Conservation (phyloP, 2,888 invertebrate genomes). For the Spilarctia lutea region DNA sequence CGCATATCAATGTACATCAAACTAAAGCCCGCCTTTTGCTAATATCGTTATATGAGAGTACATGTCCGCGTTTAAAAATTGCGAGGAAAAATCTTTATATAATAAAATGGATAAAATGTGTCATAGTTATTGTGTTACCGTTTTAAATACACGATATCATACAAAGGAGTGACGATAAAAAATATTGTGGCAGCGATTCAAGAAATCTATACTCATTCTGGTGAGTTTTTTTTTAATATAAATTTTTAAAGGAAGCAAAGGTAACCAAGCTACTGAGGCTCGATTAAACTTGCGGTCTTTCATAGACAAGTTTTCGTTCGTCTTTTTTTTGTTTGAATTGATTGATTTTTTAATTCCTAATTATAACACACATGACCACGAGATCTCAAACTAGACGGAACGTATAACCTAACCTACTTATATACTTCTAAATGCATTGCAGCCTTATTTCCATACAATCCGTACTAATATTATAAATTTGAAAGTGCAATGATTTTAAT, state of each 20-base stretch:
- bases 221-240: background rate
- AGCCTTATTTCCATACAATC: too few relatives aligned
- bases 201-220: background rate
- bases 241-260: background rate
- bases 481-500: too few relatives aligned
- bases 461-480: too few relatives aligned
- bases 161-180: background rate
- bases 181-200: background rate
- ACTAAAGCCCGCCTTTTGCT: background rate
- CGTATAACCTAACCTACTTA: background rate
- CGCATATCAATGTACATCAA: background rate
- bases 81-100: background rate
- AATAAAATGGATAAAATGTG: slow-evolving; percentile 6
- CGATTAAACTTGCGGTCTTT: background rate
- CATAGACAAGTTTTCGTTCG: background rate
- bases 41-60: background rate
- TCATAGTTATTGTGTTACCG: background rate
- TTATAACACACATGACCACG: background rate
- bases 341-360: too few relatives aligned
- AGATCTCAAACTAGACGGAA: background rate
- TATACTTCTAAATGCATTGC: too few relatives aligned
- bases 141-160: background rate
- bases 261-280: background rate
- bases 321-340: too few relatives aligned
- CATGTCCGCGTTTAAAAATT: background rate